A percentile compares a stretch with the other conserved stretches of the same genome.
These are phyloP conservation scores for Pempheris klunzingeri DNA, from an alignment of 2,797 vertebrate genomes.

Conservation along the genomic window DNA sequence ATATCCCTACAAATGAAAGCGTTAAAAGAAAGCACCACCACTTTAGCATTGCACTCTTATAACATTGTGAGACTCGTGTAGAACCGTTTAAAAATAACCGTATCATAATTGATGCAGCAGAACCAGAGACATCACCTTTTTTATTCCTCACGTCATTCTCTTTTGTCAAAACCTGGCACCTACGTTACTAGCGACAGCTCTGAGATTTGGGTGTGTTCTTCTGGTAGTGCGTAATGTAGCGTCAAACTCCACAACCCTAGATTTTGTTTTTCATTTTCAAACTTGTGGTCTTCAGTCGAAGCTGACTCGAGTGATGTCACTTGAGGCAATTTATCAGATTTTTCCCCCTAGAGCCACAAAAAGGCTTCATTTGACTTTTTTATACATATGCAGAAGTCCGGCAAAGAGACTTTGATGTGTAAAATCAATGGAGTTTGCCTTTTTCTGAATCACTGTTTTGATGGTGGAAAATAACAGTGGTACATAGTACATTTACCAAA, in stretches of 20 bases:
- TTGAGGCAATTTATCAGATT: too few relatives aligned
- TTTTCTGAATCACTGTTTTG: background rate
- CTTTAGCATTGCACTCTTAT: background rate
- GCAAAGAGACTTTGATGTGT: background rate
- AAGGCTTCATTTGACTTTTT: background rate
- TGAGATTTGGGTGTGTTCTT: background rate
- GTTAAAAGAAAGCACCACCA: background rate
- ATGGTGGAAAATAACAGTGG: background rate
- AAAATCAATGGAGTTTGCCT: background rate
- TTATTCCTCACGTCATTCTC: background rate
- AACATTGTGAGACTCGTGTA: background rate
- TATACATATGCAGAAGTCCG: too few relatives aligned
- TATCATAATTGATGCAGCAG: background rate
- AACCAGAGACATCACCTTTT: background rate
- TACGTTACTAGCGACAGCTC: too few relatives aligned
- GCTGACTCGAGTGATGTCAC: too few relatives aligned
- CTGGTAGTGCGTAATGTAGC: too few relatives aligned
- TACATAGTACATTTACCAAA: background rate
- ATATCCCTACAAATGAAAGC: background rate
- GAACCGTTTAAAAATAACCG: background rate
- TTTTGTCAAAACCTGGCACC: background rate
- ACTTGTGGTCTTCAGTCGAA: too few relatives aligned
- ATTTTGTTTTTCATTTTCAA: too few relatives aligned
- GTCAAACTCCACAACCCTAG: too few relatives aligned
- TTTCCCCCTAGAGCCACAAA: background rate